These are phyloP conservation scores for Ploceus nigricollis DNA, from an alignment of 2,113 vertebrate species.

Conservation along the genomic window DNA sequence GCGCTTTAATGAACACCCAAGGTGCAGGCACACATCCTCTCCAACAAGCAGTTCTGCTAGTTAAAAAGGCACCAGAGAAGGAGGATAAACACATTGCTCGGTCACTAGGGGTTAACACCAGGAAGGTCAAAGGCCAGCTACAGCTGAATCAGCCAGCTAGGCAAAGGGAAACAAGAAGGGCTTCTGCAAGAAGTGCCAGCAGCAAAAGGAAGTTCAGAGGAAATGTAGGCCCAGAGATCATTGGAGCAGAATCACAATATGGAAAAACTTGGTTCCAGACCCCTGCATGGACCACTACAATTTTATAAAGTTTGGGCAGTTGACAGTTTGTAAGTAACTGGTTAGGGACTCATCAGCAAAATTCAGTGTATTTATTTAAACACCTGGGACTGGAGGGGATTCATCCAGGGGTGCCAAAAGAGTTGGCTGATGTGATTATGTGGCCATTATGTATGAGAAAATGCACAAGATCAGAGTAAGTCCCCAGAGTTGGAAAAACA, in stretches of 20 bases:
- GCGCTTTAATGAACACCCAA: background rate
- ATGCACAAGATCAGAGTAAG: fast-evolving
- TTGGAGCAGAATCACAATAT: background rate
- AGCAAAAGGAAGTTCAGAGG: constrained; percentile 14
- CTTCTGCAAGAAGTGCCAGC: background rate
- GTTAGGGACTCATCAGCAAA: background rate
- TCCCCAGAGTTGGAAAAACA: background rate
- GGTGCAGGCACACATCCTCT: background rate
- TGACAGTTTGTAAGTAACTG: background rate
- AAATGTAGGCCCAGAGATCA: background rate
- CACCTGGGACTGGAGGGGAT: background rate
- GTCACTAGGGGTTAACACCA: background rate
- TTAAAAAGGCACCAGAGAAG: background rate
- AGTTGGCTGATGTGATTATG: background rate
- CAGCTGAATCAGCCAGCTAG: background rate
- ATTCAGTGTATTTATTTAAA: background rate
- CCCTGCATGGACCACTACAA: background rate
- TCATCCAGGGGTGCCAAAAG: background rate
- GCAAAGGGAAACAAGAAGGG: constrained; percentile 1
- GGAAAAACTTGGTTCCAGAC: background rate
- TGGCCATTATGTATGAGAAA: background rate
- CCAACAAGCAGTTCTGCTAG: background rate
- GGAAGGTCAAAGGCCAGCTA: constrained; percentile 18
- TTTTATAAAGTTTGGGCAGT: background rate
- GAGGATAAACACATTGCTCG: background rate